Evolutionary conservation across 2,113 vertebrate species (phyloP).

Genomic region (Gyps fulvus): DNA sequence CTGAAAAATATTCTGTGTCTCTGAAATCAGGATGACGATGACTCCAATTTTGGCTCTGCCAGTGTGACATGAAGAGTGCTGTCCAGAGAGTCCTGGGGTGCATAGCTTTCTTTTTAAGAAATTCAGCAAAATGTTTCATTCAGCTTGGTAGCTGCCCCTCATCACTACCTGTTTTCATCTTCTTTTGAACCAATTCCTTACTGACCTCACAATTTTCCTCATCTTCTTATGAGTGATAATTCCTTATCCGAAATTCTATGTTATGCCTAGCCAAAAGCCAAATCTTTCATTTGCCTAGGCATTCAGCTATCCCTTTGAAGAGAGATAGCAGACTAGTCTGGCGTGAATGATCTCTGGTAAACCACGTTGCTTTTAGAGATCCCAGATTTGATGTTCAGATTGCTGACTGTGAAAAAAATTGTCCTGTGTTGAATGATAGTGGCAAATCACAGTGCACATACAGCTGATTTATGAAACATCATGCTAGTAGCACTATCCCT

Average conservation of each 20-base stretch:
- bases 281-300: not conserved
- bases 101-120: not conserved
- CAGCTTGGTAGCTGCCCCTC: not conserved
- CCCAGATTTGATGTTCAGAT: not conserved
- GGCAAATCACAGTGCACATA: not conserved
- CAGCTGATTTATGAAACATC: not conserved
- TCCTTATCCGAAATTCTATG: not conserved
- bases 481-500: not conserved
- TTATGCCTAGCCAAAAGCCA: not conserved
- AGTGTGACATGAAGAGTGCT: not conserved
- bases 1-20: not conserved
- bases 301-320: not conserved
- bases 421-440: fast-evolving
- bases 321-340: not conserved
- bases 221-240: not conserved
- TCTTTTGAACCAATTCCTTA: not conserved
- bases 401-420: not conserved
- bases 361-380: not conserved
- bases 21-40: not conserved
- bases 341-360: not conserved
- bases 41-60: not conserved
- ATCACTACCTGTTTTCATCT: not conserved
- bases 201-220: not conserved
- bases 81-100: not conserved
- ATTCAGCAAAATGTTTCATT: not conserved